These are phyloP conservation scores for Myripristis jacobus DNA, from an alignment of 2,797 vertebrate species.

Conservation along the genomic window DNA sequence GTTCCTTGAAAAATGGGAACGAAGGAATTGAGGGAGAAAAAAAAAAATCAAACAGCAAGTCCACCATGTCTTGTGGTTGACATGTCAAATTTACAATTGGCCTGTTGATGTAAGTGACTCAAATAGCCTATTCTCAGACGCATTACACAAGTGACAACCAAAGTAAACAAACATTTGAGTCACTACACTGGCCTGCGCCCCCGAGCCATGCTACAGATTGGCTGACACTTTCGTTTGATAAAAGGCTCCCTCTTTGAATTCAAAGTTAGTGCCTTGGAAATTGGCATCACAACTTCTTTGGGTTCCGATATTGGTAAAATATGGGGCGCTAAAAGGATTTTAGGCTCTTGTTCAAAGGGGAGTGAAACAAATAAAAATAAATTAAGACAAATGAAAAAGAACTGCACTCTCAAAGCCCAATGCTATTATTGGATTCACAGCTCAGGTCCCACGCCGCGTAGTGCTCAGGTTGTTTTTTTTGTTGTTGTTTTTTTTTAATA, in stretches of 20 bases:
- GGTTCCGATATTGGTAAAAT: conserved; percentile 2
- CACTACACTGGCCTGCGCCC: conserved; percentile 17
- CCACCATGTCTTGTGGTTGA: conserved; percentile 11
- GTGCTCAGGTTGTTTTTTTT: neutral
- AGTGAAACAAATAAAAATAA: conserved; percentile 20
- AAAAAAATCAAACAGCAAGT: neutral
- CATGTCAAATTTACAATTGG: conserved; percentile 26
- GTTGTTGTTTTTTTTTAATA: neutral
- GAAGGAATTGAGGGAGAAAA: conserved; percentile 4
- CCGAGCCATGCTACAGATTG: conserved; percentile 21
- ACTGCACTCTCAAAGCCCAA: neutral
- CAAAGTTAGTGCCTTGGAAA: conserved; percentile 16
- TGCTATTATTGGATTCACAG: conserved; percentile 13
- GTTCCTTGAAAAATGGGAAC: conserved; percentile 4
- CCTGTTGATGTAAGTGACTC: conserved; percentile 37
- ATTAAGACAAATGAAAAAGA: conserved; percentile 29
- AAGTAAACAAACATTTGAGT: conserved; percentile 51
- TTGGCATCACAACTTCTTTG: conserved; percentile 11
- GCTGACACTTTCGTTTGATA: conserved; percentile 34
- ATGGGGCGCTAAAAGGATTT: conserved; percentile 17
- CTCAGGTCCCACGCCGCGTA: neutral
- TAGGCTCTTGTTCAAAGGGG: conserved; percentile 21
- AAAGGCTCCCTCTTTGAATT: conserved; percentile 26
- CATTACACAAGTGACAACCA: conserved; percentile 40
- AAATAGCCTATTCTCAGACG: conserved; percentile 42